These are phyloP conservation scores for Cephus cinctus DNA, from an alignment of 1,140 invertebrate species.

Conservation along the genomic window DNA sequence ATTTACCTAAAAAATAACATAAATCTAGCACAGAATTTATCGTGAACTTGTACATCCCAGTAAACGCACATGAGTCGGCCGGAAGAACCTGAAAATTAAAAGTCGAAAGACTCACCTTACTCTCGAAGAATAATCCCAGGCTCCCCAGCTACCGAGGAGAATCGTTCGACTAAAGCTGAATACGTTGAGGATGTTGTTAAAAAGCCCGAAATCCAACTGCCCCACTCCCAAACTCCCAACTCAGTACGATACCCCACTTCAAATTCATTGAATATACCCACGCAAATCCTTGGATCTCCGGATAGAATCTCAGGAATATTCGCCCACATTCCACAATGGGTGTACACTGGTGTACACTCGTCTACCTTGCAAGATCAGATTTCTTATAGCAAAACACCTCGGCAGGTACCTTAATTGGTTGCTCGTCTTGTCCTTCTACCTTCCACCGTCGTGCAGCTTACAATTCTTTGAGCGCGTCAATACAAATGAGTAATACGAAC, in stretches of 20 bases:
- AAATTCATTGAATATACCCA: slow-evolving; percentile 15
- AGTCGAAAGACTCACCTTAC: neutral
- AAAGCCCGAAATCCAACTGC: neutral
- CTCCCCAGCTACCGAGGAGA: neutral
- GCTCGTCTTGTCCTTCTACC: neutral
- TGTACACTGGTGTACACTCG: neutral
- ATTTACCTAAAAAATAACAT: neutral
- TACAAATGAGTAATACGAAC: too few relatives aligned
- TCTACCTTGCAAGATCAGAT: slow-evolving; percentile 6
- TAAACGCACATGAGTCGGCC: neutral
- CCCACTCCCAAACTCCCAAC: too few relatives aligned
- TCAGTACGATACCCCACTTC: slow-evolving; percentile 19
- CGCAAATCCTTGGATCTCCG: slow-evolving; percentile 16
- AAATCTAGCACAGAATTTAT: neutral
- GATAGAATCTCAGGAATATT: neutral
- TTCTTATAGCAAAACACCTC: neutral
- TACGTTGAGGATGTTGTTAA: neutral
- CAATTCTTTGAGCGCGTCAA: too few relatives aligned
- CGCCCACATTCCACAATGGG: too few relatives aligned
- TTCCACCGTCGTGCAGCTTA: neutral
- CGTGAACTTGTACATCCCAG: neutral
- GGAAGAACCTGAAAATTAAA: neutral
- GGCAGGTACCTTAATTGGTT: slow-evolving; percentile 16
- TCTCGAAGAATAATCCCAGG: neutral
- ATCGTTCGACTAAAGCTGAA: neutral